Evolutionary conservation across 2,888 invertebrate genomes (phyloP).

Genomic region (Uropetala carovei): DNA sequence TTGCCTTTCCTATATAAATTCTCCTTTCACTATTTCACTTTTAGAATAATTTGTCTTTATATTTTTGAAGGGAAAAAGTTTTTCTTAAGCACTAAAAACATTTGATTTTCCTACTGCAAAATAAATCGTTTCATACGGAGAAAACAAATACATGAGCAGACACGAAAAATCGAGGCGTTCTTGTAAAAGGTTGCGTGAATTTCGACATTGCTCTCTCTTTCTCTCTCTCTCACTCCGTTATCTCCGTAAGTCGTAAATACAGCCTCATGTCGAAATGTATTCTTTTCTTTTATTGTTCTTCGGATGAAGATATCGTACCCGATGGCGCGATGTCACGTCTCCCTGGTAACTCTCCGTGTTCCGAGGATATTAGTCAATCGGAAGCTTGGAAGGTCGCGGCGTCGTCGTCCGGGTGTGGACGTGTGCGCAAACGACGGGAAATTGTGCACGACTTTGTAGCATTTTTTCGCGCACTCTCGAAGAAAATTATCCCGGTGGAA

Average conservation of each 20-base stretch:
- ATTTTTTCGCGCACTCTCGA: neutral
- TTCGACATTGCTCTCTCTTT: neutral
- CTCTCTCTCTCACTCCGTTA: neutral
- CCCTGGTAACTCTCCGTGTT: too few relatives aligned
- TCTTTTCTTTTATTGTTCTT: slow-evolving; percentile 7
- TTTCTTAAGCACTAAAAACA: too few relatives aligned
- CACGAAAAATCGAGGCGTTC: neutral
- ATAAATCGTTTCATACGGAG: too few relatives aligned
- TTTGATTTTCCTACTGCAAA: too few relatives aligned
- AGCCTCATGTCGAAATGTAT: slow-evolving; percentile 22
- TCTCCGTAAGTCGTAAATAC: neutral
- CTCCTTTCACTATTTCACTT: too few relatives aligned
- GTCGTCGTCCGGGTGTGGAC: neutral
- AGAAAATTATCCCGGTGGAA: neutral
- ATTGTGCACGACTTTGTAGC: neutral
- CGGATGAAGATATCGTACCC: neutral
- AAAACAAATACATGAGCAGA: neutral
- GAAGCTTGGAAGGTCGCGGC: slow-evolving; percentile 13
- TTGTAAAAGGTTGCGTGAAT: neutral
- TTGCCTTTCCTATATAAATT: too few relatives aligned
- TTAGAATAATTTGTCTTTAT: too few relatives aligned
- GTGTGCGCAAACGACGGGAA: slow-evolving; percentile 29
- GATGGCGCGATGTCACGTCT: neutral
- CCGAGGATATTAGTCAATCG: slow-evolving; percentile 17
- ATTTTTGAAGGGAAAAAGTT: too few relatives aligned